A percentile compares a stretch with the other conserved stretches of the same genome.
Evolutionary conservation across 2,113 vertebrate genomes (phyloP).

Genomic region (Thalassoma bifasciatum): DNA sequence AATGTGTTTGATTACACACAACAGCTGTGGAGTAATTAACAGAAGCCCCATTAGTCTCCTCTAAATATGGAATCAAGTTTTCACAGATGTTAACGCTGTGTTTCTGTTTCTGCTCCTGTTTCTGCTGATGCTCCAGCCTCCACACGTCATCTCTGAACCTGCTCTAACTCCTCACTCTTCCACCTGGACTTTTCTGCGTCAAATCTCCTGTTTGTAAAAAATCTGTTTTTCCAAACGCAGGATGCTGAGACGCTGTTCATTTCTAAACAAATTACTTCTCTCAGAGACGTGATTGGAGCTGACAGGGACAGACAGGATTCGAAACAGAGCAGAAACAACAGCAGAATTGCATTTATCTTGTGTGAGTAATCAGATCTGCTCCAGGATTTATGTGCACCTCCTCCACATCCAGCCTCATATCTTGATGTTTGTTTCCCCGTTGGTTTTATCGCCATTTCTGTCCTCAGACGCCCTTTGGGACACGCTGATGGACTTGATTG

Average conservation of each 20-base stretch:
- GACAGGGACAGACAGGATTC: slow-evolving; percentile 47
- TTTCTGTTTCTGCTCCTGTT: not conserved
- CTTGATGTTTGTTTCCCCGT: slow-evolving; percentile 36
- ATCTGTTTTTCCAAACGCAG: not conserved
- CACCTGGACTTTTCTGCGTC: too few species aligned
- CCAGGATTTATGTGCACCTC: slow-evolving; percentile 53
- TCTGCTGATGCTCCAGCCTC: too few species aligned
- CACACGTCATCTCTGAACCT: too few species aligned
- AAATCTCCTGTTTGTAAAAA: not conserved
- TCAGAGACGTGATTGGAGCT: slow-evolving; percentile 36
- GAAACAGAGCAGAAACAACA: slow-evolving; percentile 37
- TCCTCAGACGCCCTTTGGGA: slow-evolving; percentile 5
- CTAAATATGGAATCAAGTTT: slow-evolving; percentile 12
- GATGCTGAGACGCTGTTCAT: slow-evolving; percentile 32
- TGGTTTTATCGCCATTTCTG: slow-evolving; percentile 23
- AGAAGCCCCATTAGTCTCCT: not conserved
- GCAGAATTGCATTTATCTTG: slow-evolving; percentile 44
- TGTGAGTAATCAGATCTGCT: slow-evolving; percentile 61
- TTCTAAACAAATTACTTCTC: slow-evolving; percentile 42
- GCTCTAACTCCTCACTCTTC: too few species aligned
- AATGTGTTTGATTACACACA: slow-evolving; percentile 9
- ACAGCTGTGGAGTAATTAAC: slow-evolving; percentile 29
- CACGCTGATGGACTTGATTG: not conserved
- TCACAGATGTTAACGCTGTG: slow-evolving; percentile 20
- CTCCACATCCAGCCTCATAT: slow-evolving; percentile 34